phyloP scores from a whole-genome alignment of 2,888 invertebrate species.

The Eulithis testata region DNA sequence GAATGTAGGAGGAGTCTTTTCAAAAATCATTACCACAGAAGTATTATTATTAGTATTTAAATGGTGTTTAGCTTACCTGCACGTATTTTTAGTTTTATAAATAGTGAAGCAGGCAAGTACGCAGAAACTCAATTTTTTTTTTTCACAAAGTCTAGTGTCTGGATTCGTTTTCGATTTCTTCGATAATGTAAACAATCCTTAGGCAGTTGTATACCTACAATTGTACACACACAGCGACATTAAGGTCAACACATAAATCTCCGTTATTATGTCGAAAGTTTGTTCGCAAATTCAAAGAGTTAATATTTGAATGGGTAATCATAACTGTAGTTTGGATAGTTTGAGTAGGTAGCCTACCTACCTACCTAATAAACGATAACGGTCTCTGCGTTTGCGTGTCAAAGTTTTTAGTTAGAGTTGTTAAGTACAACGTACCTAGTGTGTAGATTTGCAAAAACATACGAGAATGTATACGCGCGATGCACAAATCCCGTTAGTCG shows the following conservation, averaged over 20 bases:
- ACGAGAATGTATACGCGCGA: conserved; percentile 52
- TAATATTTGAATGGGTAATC: conserved; percentile 24
- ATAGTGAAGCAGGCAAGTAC: too few species aligned
- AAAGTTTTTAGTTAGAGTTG: conserved; percentile 40
- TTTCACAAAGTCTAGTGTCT: not conserved
- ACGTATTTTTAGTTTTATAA: not conserved
- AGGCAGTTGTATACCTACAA: too few species aligned
- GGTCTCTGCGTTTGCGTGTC: conserved; percentile 42
- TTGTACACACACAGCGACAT: conserved; percentile 7
- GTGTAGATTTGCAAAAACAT: conserved; percentile 30
- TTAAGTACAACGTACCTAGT: conserved; percentile 32
- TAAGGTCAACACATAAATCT: conserved; percentile 27
- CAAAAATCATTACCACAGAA: conserved; percentile 10
- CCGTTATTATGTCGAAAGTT: conserved; percentile 32
- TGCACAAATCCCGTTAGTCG: conserved; percentile 62
- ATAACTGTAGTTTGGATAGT: conserved; percentile 29
- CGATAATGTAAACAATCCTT: conserved; percentile 4
- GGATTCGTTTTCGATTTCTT: conserved; percentile 2
- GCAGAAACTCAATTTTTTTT: not conserved
- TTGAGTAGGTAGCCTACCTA: conserved; percentile 6
- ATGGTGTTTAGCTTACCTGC: not conserved
- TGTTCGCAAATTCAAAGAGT: conserved; percentile 39
- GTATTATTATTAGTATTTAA: too few species aligned
- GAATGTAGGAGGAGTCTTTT: conserved; percentile 24
- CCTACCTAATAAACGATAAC: conserved; percentile 26